Base-by-base conservation (phyloP, 2,888 invertebrate genomes). In the Lordiphosa andalusiaca region DNA sequence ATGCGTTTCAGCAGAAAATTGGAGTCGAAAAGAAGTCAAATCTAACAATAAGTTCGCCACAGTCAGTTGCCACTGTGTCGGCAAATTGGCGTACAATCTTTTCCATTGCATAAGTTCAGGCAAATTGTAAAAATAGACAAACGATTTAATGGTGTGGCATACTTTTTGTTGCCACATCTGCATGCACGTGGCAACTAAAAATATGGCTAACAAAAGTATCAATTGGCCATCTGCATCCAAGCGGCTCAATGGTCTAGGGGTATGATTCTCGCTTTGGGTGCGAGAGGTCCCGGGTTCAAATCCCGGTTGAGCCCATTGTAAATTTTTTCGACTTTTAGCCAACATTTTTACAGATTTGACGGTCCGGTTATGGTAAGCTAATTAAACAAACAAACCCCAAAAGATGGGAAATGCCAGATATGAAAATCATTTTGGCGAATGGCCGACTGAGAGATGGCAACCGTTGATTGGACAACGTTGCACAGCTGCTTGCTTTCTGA, bases 281-380 rank as follows among this genome's bases (percentile, higher is more conserved):
- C 88, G 88, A 88, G 88, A 88, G 88, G 88, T 87, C 88, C 88
- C 88, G 88, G 87, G 88, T 88, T 88, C 88, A 88, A 88, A 88
- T 88, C 88, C 88, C 88, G 88, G 88, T 88, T 87, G 88, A 88
- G 88, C 88, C 88, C 88, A 53, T 53, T 48, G 30, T 5, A 41
- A 38, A 37, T 69, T 53, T 59, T 59, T 62, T 36, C 19, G 5
- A 36, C n/a, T 53, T 53, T 53, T 36, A 6, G 5, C 13, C 6
- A 38, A 46, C 48, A 53, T 33, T 54, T 59, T 63, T 53, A 56
- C 13, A 50, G 16, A 58, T 53, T 62, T 51, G 58, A 38, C 9
- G 30, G 49, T 13, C 37, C 49, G 37, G 25, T 44, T 58, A 40
- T 60, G 61, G 52, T 39, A 39, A 52, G 66, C 75, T 75, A 78